Base-by-base conservation (phyloP, 2,797 vertebrate genomes). In the Bucorvus abyssinicus region DNA sequence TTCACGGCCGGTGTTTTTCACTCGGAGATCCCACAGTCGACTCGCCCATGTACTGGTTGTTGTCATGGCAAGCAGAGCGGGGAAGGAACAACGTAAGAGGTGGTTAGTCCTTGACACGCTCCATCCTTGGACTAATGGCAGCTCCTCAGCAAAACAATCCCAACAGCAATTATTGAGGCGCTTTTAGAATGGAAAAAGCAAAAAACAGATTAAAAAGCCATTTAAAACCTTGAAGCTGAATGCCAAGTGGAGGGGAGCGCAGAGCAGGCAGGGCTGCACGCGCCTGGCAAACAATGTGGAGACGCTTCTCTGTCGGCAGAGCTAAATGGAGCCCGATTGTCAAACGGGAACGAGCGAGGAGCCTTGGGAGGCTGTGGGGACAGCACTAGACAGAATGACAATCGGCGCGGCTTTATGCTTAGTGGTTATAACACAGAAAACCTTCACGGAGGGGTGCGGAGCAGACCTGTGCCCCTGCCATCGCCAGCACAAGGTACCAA, bases 61-160 rank as follows among this genome's bases (percentile, higher is more conserved):
- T 94, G 95, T 95, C 95, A 93, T 78, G 89, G 94, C 71, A 71
- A 91, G 84, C 3, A 0, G 59, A 73, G 81, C 3, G 4, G 22
- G 52, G 56, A 76, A 49, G 74, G 75, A 80, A 53, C 78, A 52
- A 11, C 5, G 1, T 34, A 9, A 52, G 89, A 65, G 76, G 61
- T 50, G 79, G 75, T 71, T 64, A 53, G 96, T 91, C 94, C 95
- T 96, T 94, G 96, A 93, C 76, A 49, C 7, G 0, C 91, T 94
- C 89, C 91, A 91, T 89, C 94, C 96, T 93, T 93, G 94, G 82
- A 5, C 60, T 74, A 20, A 68, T 3, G 42, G 91, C 95, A 94
- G 85, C 73, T 96, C 94, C 87, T 73, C 91, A 78, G 91, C 91
- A 88, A 38, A 95, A 90, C 94, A 94, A 95, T 76, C 94, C 94